phyloP scores from a whole-genome alignment of 2,797 vertebrate genomes.

The Prionace glauca region DNA sequence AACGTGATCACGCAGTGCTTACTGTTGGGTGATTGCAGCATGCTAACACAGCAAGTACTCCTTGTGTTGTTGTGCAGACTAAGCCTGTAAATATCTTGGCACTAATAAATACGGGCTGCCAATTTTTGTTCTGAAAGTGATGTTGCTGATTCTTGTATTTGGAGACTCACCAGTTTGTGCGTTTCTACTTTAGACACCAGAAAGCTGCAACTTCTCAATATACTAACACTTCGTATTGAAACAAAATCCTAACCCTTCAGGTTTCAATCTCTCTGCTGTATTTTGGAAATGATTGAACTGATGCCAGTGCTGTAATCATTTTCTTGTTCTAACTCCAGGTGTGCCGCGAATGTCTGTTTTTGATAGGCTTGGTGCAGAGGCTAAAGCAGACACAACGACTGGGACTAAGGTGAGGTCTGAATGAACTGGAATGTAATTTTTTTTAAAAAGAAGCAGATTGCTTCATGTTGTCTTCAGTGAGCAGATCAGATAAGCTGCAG shows the following conservation, averaged over 20 bases:
- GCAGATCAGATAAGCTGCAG: not conserved
- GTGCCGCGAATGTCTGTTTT: conserved; percentile 79
- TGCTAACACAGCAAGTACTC: conserved; percentile 24
- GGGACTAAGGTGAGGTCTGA: conserved; percentile 64
- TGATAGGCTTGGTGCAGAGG: conserved; percentile 80
- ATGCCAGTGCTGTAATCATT: not conserved
- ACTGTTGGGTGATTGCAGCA: conserved; percentile 2
- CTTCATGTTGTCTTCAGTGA: not conserved
- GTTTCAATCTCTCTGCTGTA: not conserved
- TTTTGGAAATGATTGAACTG: not conserved
- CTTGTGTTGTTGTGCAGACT: not conserved
- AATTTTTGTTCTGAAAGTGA: not conserved
- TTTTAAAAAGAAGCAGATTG: not conserved
- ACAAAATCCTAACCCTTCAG: not conserved
- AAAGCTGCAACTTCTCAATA: not conserved
- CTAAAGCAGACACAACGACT: conserved; percentile 61
- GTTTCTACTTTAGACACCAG: not conserved
- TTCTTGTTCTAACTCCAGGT: conserved; percentile 53
- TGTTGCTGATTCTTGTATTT: not conserved
- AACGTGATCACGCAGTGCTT: not conserved
- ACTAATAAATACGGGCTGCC: not conserved
- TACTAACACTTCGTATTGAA: not conserved
- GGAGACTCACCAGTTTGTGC: not conserved
- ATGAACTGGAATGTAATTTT: not conserved
- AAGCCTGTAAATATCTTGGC: not conserved